A percentile compares a stretch with the other conserved stretches of the same genome.
Evolutionary conservation across 35 echinoderm and acorn worm genomes (phyloP).

Genomic region (Anneissia japonica): DNA sequence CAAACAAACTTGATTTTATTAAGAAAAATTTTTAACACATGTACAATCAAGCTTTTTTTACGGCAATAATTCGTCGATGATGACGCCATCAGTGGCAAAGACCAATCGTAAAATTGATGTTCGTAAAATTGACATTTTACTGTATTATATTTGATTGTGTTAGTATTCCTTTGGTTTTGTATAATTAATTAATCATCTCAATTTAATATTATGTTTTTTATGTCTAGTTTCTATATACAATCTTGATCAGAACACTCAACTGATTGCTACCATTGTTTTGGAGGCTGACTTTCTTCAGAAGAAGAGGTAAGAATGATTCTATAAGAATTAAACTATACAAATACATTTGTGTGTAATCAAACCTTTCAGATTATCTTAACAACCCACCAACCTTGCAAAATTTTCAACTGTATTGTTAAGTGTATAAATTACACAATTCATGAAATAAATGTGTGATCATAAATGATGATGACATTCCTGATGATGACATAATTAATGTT

Average conservation of each 20-base stretch:
- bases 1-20: no score
- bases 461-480: no score
- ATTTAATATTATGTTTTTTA: slow-evolving; percentile 9
- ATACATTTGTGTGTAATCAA: no score
- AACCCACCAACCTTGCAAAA: no score
- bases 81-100: neutral
- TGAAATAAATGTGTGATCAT: no score
- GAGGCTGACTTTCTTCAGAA: slow-evolving; percentile 95
- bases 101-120: neutral
- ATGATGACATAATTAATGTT: no score
- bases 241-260: slow-evolving; percentile 57
- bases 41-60: neutral
- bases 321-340: no score
- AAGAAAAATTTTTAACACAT: no score
- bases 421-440: no score
- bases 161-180: neutral
- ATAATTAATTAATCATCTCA: neutral
- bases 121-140: neutral
- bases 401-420: no score
- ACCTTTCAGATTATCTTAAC: no score
- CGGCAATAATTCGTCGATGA: neutral
- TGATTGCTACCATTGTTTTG: slow-evolving; percentile 54
- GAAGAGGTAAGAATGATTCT: slow-evolving; percentile 93
- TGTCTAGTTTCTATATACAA: slow-evolving; percentile 51
- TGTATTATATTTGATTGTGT: neutral